Base-by-base conservation (phyloP, 2,888 invertebrate genomes). In the Phyto melanocephala region DNA sequence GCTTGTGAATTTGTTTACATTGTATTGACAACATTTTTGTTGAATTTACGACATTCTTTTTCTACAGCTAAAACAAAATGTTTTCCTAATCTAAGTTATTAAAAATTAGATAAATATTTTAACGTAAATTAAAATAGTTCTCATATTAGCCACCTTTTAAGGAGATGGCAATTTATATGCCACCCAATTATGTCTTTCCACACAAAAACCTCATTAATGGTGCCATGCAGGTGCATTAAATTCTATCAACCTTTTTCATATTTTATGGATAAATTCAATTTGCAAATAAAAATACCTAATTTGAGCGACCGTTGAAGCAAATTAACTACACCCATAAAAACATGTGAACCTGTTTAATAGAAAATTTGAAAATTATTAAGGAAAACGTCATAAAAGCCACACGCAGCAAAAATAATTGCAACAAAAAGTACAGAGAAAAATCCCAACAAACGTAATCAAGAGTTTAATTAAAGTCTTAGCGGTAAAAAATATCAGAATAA, bases 381-480 rank as follows among this genome's bases (percentile, higher is more conserved):
- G 10, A 65, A 67, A 62, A 67, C 52, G 33, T 68, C 24, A 74
- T 60, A 45, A 80, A 68, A 68, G 37, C 72, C 79, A 71, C 67
- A 80, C 79, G 79, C 79, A 80, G 60, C 24, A 20, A 24, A 60
- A 74, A 24, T 42, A 62, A 54, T 62, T 77, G 24, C 24, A 52
- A 28, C 17, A 35, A 63, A 42, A 63, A 37, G 42, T n/a, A 50
- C 20, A 15, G 28, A 20, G 10, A 42, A 22, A 63, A 58, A 74
- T 56, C 8, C 37, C 79, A 80, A 74, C 37, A 63, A 68, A 24
- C 37, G 56, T 74, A 74, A 81, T 68, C 56, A 81, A 78, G 74
- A 74, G 22, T 77, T 77, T 74, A 78, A 78, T 77, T 81, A 81
- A 81, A 72, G 40, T 74, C 62, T 40, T 60, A 74, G 37, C 45